Evolutionary conservation across 1,140 invertebrate species (phyloP).

Genomic region (Lordiphosa mommai): DNA sequence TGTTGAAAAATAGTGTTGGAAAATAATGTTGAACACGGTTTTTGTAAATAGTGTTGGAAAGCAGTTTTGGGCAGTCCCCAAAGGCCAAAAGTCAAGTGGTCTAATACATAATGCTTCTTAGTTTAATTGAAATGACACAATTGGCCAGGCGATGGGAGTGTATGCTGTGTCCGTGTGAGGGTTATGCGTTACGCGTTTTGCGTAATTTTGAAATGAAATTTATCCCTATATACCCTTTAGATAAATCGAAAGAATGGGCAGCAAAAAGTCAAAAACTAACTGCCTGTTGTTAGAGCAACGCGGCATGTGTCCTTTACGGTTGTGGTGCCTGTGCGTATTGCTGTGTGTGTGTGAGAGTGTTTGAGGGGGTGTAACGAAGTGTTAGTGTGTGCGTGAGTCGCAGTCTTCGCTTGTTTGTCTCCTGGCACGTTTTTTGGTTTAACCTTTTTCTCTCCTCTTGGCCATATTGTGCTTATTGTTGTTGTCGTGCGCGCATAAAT

Average conservation of each 20-base stretch:
- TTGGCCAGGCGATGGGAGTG: too few relatives aligned
- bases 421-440: conserved; percentile 43
- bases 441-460: conserved; percentile 50
- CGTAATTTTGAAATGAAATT: too few relatives aligned
- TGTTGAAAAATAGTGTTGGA: too few relatives aligned
- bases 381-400: conserved; percentile 20
- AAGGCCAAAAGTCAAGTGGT: too few relatives aligned
- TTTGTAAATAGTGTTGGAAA: too few relatives aligned
- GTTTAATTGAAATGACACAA: too few relatives aligned
- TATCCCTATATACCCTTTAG: not conserved
- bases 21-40: too few relatives aligned
- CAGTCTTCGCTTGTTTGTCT: conserved; percentile 34
- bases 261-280: conserved; percentile 65
- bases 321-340: not conserved
- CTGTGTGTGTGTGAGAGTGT: conserved; percentile 25
- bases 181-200: too few relatives aligned
- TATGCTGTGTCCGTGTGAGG: too few relatives aligned
- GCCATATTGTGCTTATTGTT: conserved; percentile 51
- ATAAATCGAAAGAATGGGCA: conserved; percentile 22
- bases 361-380: conserved; percentile 35
- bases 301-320: conserved; percentile 65
- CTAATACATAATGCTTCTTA: too few relatives aligned
- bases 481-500: conserved; percentile 59
- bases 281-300: conserved; percentile 67
- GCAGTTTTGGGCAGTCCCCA: too few relatives aligned